Conservation (phyloP, 2,888 invertebrate species). For the Yponomeuta evonymella region DNA sequence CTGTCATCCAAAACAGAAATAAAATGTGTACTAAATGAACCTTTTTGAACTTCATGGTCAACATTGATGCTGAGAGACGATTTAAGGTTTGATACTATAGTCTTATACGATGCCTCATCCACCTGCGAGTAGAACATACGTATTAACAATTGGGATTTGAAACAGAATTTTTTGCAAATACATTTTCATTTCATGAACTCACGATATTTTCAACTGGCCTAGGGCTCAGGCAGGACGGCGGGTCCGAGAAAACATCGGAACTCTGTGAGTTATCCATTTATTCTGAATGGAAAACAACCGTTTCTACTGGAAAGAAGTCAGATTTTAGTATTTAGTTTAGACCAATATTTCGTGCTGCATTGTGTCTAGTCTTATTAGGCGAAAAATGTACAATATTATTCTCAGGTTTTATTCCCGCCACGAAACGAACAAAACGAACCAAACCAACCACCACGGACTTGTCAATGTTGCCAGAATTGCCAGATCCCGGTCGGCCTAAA, state of each 20-base stretch:
- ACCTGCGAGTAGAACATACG: slow-evolving; percentile 28
- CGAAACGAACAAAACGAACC: too few species aligned
- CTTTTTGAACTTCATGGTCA: slow-evolving; percentile 27
- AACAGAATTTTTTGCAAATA: neutral
- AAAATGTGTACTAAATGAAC: slow-evolving; percentile 35
- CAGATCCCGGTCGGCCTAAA: too few species aligned
- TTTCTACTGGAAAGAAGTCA: neutral
- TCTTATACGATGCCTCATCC: slow-evolving; percentile 35
- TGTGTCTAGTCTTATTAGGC: neutral
- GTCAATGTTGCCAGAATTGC: too few species aligned
- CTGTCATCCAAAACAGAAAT: slow-evolving; percentile 42
- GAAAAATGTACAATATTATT: neutral
- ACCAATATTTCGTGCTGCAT: too few species aligned
- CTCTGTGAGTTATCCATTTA: slow-evolving; percentile 51
- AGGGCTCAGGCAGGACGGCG: neutral
- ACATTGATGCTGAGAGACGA: slow-evolving; percentile 28
- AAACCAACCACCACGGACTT: too few species aligned
- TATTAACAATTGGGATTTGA: neutral
- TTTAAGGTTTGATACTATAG: slow-evolving; percentile 41
- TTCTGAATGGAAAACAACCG: neutral
- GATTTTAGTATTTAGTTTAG: neutral
- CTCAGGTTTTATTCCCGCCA: too few species aligned
- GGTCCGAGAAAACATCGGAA: slow-evolving; percentile 43
- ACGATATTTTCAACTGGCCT: neutral
- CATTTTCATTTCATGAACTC: neutral